Conservation (phyloP, 2,113 vertebrate species). For the Paradoxurus hermaphroditus region DNA sequence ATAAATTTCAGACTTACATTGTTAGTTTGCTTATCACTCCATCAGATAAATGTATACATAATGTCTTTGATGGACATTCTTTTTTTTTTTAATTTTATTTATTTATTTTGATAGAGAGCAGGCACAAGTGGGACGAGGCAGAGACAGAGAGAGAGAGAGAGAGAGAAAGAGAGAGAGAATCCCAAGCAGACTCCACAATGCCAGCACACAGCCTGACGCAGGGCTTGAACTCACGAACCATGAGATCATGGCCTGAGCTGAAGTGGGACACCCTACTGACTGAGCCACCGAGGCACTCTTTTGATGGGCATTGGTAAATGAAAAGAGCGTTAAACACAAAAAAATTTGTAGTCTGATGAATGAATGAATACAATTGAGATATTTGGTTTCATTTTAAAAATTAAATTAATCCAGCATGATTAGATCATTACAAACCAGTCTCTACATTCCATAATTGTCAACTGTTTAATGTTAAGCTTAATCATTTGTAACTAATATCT, state of each 20-base stretch:
- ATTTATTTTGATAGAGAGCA: no score
- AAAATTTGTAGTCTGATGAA: background rate
- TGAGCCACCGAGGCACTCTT: no score
- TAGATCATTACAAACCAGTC: background rate
- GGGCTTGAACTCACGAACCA: no score
- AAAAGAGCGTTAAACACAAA: background rate
- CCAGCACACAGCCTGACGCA: no score
- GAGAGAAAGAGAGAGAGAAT: no score
- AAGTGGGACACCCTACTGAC: no score
- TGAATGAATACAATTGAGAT: background rate
- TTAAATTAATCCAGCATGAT: background rate
- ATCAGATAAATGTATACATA: background rate
- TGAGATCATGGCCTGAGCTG: no score
- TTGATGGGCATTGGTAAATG: background rate
- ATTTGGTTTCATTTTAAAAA: background rate
- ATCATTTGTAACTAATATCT: background rate
- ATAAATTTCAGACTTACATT: slow-evolving; percentile 25
- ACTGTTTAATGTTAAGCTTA: background rate
- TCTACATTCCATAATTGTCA: background rate
- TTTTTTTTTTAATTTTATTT: no score
- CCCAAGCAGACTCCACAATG: no score
- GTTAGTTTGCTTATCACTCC: background rate
- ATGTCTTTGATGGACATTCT: background rate
- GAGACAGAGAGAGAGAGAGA: no score
- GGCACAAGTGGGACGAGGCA: no score